Percentiles rank a stretch among this genome's conserved stretches.
These are phyloP conservation scores for Amiota minor DNA, from an alignment of 2,888 invertebrate species.

Conservation along the genomic window DNA sequence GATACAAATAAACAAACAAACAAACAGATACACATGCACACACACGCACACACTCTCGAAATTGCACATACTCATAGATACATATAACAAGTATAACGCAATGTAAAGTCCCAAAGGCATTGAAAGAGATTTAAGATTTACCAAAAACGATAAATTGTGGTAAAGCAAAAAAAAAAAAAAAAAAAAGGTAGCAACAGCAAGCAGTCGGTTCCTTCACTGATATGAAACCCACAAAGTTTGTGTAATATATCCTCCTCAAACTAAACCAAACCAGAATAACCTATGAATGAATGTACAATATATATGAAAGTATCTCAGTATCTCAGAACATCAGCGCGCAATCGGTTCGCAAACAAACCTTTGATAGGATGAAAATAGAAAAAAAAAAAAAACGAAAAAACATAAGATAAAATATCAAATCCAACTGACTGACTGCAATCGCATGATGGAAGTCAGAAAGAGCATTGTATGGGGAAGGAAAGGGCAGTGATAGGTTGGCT, in stretches of 20 bases:
- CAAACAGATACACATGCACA: background rate
- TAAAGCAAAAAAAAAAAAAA: constrained; percentile 50
- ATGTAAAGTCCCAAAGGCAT: constrained; percentile 32
- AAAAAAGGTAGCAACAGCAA: constrained; percentile 50
- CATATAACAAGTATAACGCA: no score
- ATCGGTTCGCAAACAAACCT: background rate
- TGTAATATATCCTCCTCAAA: no score
- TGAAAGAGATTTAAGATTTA: constrained; percentile 57
- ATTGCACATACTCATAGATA: background rate
- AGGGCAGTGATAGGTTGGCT: no score
- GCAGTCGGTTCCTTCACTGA: no score
- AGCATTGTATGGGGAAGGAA: no score
- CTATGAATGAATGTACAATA: no score
- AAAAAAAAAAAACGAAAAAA: no score
- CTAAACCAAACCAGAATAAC: no score
- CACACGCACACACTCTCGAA: constrained; percentile 23
- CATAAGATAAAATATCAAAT: constrained; percentile 22
- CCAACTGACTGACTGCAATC: constrained; percentile 11
- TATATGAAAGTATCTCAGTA: no score
- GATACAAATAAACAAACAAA: constrained; percentile 14
- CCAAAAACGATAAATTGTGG: constrained; percentile 61
- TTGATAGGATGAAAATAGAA: background rate
- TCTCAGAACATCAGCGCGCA: no score
- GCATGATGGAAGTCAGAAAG: constrained; percentile 12
- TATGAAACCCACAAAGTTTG: no score